Conservation (phyloP, 2,113 vertebrate species). For the Acanthisitta chloris region DNA sequence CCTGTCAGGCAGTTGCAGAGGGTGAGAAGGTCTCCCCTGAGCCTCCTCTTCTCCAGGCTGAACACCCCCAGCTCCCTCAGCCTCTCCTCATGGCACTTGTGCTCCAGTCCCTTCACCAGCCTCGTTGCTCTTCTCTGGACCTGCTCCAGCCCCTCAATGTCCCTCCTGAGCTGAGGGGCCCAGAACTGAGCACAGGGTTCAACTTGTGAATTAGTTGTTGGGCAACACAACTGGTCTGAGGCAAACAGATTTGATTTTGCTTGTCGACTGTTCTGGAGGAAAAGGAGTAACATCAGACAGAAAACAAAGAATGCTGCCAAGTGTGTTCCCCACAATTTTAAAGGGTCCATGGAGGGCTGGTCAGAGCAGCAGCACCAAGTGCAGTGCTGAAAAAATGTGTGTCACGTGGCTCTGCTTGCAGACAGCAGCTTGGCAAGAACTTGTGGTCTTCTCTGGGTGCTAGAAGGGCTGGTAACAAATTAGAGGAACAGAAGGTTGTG, state of each 20-base stretch:
- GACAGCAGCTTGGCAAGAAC: background rate
- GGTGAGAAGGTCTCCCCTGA: too few relatives aligned
- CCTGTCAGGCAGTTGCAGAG: too few relatives aligned
- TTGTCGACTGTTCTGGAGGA: background rate
- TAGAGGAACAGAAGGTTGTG: background rate
- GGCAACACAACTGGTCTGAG: background rate
- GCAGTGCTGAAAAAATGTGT: background rate
- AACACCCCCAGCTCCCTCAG: too few relatives aligned
- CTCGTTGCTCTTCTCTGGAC: too few relatives aligned
- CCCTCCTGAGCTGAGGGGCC: too few relatives aligned
- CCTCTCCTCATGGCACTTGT: too few relatives aligned
- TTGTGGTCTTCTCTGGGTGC: background rate
- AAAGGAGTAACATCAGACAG: background rate
- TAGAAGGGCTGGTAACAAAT: background rate
- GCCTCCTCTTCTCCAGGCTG: too few relatives aligned
- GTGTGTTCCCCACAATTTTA: background rate
- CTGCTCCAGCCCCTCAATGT: too few relatives aligned
- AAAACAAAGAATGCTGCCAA: background rate
- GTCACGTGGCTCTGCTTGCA: accelerated
- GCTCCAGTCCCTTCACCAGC: too few relatives aligned
- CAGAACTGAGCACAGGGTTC: too few relatives aligned
- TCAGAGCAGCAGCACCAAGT: background rate
- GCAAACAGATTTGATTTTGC: background rate
- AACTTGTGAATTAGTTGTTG: background rate
- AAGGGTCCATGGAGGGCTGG: background rate